Evolutionary conservation across 2,888 invertebrate genomes (phyloP).

Genomic region (Agonopterix arenella): DNA sequence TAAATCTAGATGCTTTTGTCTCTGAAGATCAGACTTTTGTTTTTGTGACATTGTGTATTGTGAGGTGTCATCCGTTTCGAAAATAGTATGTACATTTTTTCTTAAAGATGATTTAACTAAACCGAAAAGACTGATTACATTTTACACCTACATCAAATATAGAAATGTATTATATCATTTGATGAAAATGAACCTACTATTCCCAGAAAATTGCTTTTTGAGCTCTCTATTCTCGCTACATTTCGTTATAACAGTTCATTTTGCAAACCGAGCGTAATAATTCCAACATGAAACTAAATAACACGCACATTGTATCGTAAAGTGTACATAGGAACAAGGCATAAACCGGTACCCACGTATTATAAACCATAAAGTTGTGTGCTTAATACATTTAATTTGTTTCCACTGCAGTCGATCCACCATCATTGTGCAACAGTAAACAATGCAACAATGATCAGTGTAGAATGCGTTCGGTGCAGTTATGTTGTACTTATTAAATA

Average conservation of each 20-base stretch:
- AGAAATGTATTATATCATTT: too few relatives aligned
- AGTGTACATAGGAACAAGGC: conserved; percentile 39
- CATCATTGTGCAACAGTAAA: conserved; percentile 47
- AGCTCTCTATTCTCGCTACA: too few relatives aligned
- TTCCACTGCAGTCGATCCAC: conserved; percentile 36
- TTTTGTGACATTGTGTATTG: background rate
- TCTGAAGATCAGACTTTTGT: conserved; percentile 9
- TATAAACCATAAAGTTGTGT: conserved; percentile 8
- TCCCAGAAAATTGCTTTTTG: too few relatives aligned
- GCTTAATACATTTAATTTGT: conserved; percentile 62
- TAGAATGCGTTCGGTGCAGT: conserved; percentile 16
- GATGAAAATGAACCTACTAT: too few relatives aligned
- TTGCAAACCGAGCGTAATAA: conserved; percentile 23
- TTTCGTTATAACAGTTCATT: conserved; percentile 2
- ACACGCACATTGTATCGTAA: conserved; percentile 52
- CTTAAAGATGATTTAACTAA: too few relatives aligned
- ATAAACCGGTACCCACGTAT: conserved; percentile 31
- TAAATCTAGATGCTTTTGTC: too few relatives aligned
- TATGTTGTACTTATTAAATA: too few relatives aligned
- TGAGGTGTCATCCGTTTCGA: too few relatives aligned
- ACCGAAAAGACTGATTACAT: too few relatives aligned
- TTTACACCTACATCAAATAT: too few relatives aligned
- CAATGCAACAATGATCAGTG: conserved; percentile 51
- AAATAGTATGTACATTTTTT: too few relatives aligned
- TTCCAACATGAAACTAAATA: conserved; percentile 48